phyloP scores from a whole-genome alignment of 1,140 invertebrate genomes.

The Heterodera carotae region DNA sequence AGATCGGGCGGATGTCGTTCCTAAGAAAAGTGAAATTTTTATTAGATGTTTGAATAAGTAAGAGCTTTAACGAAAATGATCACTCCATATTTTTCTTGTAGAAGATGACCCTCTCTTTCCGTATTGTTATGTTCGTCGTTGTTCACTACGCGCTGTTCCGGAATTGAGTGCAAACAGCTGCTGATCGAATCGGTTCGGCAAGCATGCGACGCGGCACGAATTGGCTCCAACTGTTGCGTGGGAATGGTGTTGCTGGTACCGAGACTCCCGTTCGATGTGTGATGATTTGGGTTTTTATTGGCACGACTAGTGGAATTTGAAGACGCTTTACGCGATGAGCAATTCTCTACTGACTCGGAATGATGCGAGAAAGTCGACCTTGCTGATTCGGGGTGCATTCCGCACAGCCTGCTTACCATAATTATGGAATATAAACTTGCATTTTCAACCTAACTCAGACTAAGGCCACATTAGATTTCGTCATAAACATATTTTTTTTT shows the following conservation, averaged over 20 bases:
- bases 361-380: background rate
- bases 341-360: background rate
- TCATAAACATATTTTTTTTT: background rate
- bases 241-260: background rate
- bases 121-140: slow-evolving; percentile 13
- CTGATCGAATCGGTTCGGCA: slow-evolving; percentile 20
- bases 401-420: slow-evolving; percentile 5
- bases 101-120: no score
- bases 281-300: background rate
- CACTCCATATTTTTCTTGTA: no score
- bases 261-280: slow-evolving; percentile 1
- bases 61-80: no score
- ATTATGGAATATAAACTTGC: background rate
- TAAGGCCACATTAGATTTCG: no score
- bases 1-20: background rate
- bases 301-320: slow-evolving; percentile 10
- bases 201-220: background rate
- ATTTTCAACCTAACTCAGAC: background rate
- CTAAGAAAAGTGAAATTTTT: no score
- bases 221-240: slow-evolving; percentile 18
- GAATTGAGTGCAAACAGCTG: slow-evolving; percentile 30
- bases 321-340: slow-evolving; percentile 5
- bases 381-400: background rate
- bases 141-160: slow-evolving; percentile 13
- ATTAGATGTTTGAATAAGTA: no score